These are phyloP conservation scores for Pseudoatta argentina DNA, from an alignment of 1,140 invertebrate genomes.

Conservation along the genomic window DNA sequence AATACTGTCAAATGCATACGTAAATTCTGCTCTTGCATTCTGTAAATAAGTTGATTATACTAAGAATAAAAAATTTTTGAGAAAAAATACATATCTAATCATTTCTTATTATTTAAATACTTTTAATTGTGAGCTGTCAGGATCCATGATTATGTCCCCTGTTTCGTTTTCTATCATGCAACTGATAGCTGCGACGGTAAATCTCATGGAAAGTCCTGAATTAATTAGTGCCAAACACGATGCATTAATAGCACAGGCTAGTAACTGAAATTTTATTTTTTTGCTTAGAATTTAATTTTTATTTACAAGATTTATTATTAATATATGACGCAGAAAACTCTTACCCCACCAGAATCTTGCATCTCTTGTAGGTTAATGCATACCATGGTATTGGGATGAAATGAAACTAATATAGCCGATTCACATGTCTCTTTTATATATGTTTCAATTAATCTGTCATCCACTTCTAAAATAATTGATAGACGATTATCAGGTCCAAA, in stretches of 20 bases:
- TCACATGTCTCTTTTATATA: slow-evolving; percentile 92
- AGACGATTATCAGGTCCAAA: slow-evolving; percentile 12
- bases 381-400: slow-evolving; percentile 93
- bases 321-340: slow-evolving; percentile 64
- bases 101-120: slow-evolving; percentile 75
- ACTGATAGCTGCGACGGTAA: slow-evolving; percentile 91
- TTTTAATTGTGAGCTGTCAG: slow-evolving; percentile 86
- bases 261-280: slow-evolving; percentile 86
- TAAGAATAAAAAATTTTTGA: slow-evolving; percentile 8
- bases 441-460: slow-evolving; percentile 91
- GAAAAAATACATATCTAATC: neutral
- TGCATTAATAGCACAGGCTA: slow-evolving; percentile 94
- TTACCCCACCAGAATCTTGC: slow-evolving; percentile 93
- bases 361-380: slow-evolving; percentile 94
- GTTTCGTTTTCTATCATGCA: slow-evolving; percentile 89
- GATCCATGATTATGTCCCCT: slow-evolving; percentile 90
- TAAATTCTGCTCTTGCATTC: slow-evolving; percentile 88
- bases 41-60: slow-evolving; percentile 72
- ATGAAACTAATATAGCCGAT: slow-evolving; percentile 88
- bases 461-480: slow-evolving; percentile 86
- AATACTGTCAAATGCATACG: slow-evolving; percentile 91
- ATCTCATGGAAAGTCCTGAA: slow-evolving; percentile 93
- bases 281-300: slow-evolving; percentile 22
- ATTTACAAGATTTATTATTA: slow-evolving; percentile 6
- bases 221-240: slow-evolving; percentile 93